Conservation (phyloP, 2,797 vertebrate species). For the Loriculus beryllinus region DNA sequence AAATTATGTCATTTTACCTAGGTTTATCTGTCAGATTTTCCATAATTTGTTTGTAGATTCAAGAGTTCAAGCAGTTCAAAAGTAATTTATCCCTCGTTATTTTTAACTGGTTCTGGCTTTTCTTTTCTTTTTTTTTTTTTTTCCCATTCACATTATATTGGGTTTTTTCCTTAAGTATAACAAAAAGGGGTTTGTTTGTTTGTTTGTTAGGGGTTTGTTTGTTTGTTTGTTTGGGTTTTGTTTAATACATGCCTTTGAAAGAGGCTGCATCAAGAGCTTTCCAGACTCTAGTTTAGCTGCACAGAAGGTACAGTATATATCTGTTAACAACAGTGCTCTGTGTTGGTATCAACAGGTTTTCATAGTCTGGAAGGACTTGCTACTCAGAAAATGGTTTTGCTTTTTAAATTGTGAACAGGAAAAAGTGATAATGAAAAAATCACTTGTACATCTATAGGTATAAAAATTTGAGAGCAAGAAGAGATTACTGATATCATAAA, state of each 20-base stretch:
- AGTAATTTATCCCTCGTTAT: not conserved
- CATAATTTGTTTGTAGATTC: not conserved
- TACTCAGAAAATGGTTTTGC: not conserved
- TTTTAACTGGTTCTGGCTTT: not conserved
- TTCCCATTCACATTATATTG: not conserved
- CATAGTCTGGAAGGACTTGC: not conserved
- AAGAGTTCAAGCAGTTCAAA: not conserved
- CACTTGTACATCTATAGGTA: not conserved
- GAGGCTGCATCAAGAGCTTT: not conserved
- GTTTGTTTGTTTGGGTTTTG: not conserved
- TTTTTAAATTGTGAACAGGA: not conserved
- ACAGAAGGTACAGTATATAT: not conserved
- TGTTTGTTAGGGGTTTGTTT: not conserved
- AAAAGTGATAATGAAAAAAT: not conserved
- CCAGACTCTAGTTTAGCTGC: not conserved
- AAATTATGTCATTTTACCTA: conserved; percentile 46
- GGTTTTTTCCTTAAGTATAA: not conserved
- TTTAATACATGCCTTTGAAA: not conserved
- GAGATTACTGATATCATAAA: not conserved
- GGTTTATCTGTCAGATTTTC: conserved; percentile 56
- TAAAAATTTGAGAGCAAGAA: not conserved
- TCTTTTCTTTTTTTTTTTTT: not conserved
- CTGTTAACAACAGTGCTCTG: not conserved
- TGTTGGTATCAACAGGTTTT: not conserved
- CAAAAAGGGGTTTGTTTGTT: not conserved